Evolutionary conservation across 1,140 invertebrate genomes (phyloP).

Genomic region (Drosophila arizonae): DNA sequence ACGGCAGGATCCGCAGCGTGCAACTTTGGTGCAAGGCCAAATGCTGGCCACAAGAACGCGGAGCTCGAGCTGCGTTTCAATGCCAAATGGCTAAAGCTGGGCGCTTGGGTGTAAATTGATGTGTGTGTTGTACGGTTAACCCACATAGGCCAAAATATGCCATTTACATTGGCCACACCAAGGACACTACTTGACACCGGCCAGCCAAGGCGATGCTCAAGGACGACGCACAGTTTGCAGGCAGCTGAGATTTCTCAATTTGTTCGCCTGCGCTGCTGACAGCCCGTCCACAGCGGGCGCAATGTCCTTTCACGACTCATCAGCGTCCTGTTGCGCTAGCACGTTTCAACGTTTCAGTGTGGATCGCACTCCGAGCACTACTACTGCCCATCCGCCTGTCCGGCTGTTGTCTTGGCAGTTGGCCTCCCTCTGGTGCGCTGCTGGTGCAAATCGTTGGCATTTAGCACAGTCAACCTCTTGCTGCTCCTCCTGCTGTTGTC

Average conservation of each 20-base stretch:
- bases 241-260: conserved; percentile 20
- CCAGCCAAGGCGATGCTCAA: conserved; percentile 30
- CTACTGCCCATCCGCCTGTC: conserved; percentile 10
- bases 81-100: conserved; percentile 34
- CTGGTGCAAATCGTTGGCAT: conserved; percentile 75
- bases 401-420: not conserved
- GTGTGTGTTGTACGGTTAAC: conserved; percentile 61
- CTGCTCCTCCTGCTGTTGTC: conserved; percentile 23
- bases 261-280: conserved; percentile 10
- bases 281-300: conserved; percentile 58
- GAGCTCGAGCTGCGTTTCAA: conserved; percentile 25
- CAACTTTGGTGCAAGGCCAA: conserved; percentile 47
- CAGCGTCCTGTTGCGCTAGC: conserved; percentile 62
- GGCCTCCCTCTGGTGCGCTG: conserved; percentile 63
- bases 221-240: conserved; percentile 13
- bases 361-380: conserved; percentile 32
- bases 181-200: conserved; percentile 42
- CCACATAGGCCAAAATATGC: conserved; percentile 76
- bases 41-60: conserved; percentile 62
- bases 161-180: conserved; percentile 61
- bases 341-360: conserved; percentile 29
- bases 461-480: conserved; percentile 61
- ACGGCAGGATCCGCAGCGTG: conserved; percentile 36
- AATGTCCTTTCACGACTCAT: conserved; percentile 62
- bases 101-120: conserved; percentile 9